Evolutionary conservation across 2,888 invertebrate species (phyloP).

Genomic region (Ditylenchus weischeri): DNA sequence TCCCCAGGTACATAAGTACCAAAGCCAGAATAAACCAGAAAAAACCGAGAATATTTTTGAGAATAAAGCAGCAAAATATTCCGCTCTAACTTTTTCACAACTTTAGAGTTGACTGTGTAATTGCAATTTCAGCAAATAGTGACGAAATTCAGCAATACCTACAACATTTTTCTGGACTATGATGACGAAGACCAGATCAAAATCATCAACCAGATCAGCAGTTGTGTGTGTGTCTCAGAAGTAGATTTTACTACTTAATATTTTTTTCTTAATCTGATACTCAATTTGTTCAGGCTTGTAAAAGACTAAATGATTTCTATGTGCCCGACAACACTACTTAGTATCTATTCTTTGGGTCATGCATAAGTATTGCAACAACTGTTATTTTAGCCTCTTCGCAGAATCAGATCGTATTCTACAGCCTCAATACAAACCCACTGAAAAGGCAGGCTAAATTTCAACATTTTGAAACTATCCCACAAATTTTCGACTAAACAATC

Average conservation of each 20-base stretch:
- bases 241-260: too few relatives aligned
- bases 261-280: too few relatives aligned
- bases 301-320: slow-evolving; percentile 25
- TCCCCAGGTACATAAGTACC: too few relatives aligned
- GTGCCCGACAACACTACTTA: slow-evolving; percentile 34
- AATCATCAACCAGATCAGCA: slow-evolving; percentile 17
- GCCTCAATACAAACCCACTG: slow-evolving; percentile 28
- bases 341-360: not conserved
- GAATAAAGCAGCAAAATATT: too few relatives aligned
- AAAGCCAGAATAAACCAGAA: too few relatives aligned
- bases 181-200: slow-evolving; percentile 31
- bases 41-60: too few relatives aligned
- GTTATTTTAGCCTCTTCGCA: slow-evolving; percentile 24
- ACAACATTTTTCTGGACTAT: slow-evolving; percentile 25
- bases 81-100: too few relatives aligned
- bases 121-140: slow-evolving; percentile 11
- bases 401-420: slow-evolving; percentile 32
- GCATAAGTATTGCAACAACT: too few relatives aligned
- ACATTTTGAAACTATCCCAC: too few relatives aligned
- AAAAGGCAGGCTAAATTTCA: not conserved
- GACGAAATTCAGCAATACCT: slow-evolving; percentile 17
- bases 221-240: not conserved
- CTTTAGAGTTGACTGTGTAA: too few relatives aligned
- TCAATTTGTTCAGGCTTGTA: not conserved
- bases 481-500: too few relatives aligned